Conservation (phyloP, 2,113 vertebrate species). For the Laterallus jamaicensis region DNA sequence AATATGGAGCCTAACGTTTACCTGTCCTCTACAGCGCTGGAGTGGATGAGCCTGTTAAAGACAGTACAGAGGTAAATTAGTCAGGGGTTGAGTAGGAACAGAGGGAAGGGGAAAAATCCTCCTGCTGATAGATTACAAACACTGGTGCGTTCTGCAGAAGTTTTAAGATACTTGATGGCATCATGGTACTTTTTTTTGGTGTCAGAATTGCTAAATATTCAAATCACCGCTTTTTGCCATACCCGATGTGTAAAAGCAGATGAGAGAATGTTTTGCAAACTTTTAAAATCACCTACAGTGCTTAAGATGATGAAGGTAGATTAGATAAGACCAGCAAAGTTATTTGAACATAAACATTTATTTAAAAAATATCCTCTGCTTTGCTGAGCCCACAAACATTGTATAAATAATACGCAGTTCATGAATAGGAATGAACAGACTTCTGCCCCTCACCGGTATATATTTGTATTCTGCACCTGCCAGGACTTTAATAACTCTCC, state of each 20-base stretch:
- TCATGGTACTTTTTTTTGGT: neutral
- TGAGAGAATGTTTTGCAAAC: constrained; percentile 21
- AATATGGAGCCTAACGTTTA: neutral
- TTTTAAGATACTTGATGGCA: neutral
- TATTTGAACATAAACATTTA: constrained; percentile 62
- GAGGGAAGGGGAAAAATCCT: constrained; percentile 2
- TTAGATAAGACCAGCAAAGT: constrained; percentile 59
- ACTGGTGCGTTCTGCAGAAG: neutral
- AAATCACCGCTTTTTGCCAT: neutral
- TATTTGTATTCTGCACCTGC: constrained; percentile 53
- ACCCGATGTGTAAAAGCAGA: constrained; percentile 13
- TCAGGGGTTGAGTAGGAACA: neutral
- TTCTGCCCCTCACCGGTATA: neutral
- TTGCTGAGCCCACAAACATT: constrained; percentile 53
- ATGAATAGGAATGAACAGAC: constrained; percentile 55
- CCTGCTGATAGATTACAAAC: neutral
- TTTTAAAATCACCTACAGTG: constrained; percentile 28
- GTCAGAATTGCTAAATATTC: constrained; percentile 30
- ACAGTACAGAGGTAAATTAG: neutral
- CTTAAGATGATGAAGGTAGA: constrained; percentile 43
- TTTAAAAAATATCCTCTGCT: constrained; percentile 56
- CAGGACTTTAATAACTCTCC: constrained; percentile 37
- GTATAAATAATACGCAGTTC: constrained; percentile 67
- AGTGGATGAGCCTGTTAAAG: neutral
- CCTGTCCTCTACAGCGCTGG: neutral